These are phyloP conservation scores for Acipenser ruthenus DNA, from an alignment of 2,797 vertebrate genomes.

Conservation along the genomic window DNA sequence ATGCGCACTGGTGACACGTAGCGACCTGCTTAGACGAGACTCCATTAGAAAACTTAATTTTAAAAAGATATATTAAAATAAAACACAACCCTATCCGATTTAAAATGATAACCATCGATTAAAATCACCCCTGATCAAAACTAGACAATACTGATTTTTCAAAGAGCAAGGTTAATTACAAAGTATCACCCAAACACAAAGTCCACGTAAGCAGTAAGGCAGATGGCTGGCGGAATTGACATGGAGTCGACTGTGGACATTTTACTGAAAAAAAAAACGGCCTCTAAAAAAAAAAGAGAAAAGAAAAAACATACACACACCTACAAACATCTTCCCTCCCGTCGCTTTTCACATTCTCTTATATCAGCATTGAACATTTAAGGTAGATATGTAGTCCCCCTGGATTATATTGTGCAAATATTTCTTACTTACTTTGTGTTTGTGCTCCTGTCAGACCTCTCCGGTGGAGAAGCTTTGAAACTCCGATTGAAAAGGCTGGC, in stretches of 20 bases:
- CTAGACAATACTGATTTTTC: no score
- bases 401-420: neutral
- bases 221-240: constrained; percentile 46
- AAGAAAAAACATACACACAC: no score
- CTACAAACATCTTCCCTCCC: no score
- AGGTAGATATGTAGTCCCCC: no score
- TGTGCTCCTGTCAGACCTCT: constrained; percentile 70
- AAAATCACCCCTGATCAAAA: no score
- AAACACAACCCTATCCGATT: no score
- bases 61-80: no score
- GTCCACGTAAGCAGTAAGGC: constrained; percentile 74
- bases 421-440: constrained; percentile 60
- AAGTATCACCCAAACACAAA: constrained; percentile 33
- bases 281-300: neutral
- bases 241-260: constrained; percentile 49
- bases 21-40: constrained; percentile 11
- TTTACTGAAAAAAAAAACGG: neutral
- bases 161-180: no score
- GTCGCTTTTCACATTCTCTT: no score
- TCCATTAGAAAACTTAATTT: constrained; percentile 9
- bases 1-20: constrained; percentile 42
- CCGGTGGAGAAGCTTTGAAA: constrained; percentile 74
- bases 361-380: no score
- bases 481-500: constrained; percentile 41
- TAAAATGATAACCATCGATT: no score